A percentile compares a stretch with the other conserved stretches of the same genome.
Evolutionary conservation across 2,113 vertebrate genomes (phyloP).

Genomic region (Megaceryle torquata): DNA sequence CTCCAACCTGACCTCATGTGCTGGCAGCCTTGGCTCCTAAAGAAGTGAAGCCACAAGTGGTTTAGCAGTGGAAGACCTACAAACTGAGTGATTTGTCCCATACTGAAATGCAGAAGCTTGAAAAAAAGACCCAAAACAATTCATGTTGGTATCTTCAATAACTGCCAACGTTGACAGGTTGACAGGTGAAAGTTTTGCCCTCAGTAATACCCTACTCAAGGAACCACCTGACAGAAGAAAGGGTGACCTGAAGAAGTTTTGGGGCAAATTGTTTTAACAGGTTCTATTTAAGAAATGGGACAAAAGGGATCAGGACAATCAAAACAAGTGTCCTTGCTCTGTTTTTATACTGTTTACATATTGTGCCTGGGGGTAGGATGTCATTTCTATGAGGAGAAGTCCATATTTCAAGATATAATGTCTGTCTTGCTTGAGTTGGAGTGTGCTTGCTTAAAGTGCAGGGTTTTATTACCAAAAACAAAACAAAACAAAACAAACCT

Average conservation of each 20-base stretch:
- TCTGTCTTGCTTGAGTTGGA: background rate
- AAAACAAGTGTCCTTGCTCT: background rate
- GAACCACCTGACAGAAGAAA: background rate
- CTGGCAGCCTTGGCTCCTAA: background rate
- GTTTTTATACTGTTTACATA: background rate
- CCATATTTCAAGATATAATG: background rate
- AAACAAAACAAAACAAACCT: background rate
- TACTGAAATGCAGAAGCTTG: background rate
- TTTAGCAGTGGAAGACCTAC: background rate
- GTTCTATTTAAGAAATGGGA: background rate
- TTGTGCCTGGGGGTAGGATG: background rate
- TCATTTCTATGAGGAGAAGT: background rate
- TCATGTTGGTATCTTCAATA: background rate
- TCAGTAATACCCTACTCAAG: background rate
- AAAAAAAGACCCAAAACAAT: background rate
- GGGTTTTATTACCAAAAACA: background rate
- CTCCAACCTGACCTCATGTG: background rate
- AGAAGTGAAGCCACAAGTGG: background rate
- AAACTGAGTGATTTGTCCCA: background rate
- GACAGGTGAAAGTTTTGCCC: background rate
- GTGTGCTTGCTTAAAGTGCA: constrained; percentile 23
- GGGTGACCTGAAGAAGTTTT: background rate
- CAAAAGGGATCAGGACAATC: constrained; percentile 2
- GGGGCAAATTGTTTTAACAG: background rate
- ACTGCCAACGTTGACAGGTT: background rate